phyloP scores from a whole-genome alignment of 2,113 vertebrate genomes.

The Rhabdornis inornatus region DNA sequence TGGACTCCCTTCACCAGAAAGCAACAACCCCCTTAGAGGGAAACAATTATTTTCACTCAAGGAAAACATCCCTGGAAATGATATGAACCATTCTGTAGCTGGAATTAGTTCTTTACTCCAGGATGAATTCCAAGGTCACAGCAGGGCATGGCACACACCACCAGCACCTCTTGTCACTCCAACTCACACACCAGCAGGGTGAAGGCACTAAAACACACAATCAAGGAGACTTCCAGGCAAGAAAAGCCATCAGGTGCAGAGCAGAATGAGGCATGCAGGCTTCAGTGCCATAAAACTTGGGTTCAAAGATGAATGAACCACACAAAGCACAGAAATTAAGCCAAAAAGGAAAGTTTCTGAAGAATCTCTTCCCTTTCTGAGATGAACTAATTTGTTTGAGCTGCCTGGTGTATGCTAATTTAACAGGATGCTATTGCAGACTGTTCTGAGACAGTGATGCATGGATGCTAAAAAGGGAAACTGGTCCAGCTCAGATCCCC shows the following conservation, averaged over 20 bases:
- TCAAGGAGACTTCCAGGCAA: background rate
- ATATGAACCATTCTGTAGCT: background rate
- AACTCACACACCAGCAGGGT: background rate
- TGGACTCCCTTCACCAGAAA: background rate
- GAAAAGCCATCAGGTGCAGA: background rate
- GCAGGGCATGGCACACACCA: background rate
- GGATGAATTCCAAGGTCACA: background rate
- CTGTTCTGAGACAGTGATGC: conserved; percentile 38
- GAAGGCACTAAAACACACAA: background rate
- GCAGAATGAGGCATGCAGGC: background rate
- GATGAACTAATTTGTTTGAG: conserved; percentile 4
- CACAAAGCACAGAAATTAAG: background rate
- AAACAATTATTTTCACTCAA: background rate
- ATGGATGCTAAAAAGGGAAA: conserved; percentile 46
- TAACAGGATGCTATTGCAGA: conserved; percentile 15
- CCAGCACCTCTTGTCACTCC: background rate
- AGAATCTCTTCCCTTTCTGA: background rate
- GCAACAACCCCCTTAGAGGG: background rate
- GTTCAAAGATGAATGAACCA: background rate
- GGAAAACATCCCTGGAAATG: background rate
- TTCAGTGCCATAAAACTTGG: background rate
- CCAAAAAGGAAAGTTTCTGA: background rate
- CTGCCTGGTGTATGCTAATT: conserved; percentile 31
- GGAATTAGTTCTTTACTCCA: background rate
- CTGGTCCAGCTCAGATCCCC: background rate